Evolutionary conservation across 1,140 invertebrate species (phyloP), one percentile per base, ranked within the genome.

Genomic region (Mylabris phalerata): DNA sequence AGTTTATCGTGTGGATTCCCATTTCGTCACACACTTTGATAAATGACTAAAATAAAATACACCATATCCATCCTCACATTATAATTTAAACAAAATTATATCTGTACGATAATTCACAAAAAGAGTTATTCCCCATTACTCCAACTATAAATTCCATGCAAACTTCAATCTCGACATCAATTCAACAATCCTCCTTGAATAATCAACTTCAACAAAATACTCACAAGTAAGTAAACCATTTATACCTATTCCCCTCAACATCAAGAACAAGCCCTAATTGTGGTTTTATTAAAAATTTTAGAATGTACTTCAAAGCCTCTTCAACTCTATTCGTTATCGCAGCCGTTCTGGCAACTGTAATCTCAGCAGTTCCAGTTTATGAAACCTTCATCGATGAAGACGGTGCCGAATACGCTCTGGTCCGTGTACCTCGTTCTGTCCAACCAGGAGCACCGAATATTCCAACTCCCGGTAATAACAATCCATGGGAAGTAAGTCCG

Each of bases 401-500:
- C 13, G 48, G n/a, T 11, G 48, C 32, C 4, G 48, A n/a, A 7
- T 42, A 40, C 38, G 39, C 39, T 13, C 5, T 50, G 3, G 13
- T 24, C 7, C 49, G 49, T 5, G 2, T 11, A 11, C 6, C 27
- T 41, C 49, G 49, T 40, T 50, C 49, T 3, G 10, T 50, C 1
- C 49, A 50, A 27, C 49, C 49, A 1, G 49, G 49, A 1, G 49
- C 32, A 24, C 49, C 49, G 19, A 5, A 1, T 50, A 7, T 50
- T 41, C 49, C 49, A 26, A 19, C 3, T 9, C n/a, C 38, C 9
- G 27, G 3, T 0, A 26, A 50, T 24, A 7, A 50, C 3, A 41
- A 3, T 4, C 38, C 13, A 2, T 65, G 63, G 63, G 54, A 62
- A 48, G 50, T 65, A 4, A 55, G 55, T 38, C 63, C 60, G 9